Base-by-base conservation (phyloP, 2,888 invertebrate genomes). In the Melanophora roralis region DNA sequence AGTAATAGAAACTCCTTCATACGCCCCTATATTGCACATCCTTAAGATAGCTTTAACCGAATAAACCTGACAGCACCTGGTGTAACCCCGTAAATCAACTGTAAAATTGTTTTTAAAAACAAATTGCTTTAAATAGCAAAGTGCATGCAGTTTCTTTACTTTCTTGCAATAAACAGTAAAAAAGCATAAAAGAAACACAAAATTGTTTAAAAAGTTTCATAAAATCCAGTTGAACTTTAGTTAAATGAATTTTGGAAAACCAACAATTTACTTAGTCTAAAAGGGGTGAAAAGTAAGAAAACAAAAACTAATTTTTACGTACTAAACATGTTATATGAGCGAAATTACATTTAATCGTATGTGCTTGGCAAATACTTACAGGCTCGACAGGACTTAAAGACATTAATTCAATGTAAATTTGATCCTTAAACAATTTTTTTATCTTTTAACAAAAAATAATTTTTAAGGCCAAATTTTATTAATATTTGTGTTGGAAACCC, bases 31-130 rank as follows among this genome's bases (percentile, higher is more conserved):
- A 7, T 43, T 59, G n/a, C 21, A 60, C 51, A 23, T 45, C 59
- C 51, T 62, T 55, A 55, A 60, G 60, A 72, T 43, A 57, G 47
- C 12, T 64, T 32, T 40, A 53, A 2, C 69, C 45, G 53, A 40
- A 43, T 69, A 64, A 34, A 62, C 55, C 23, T 65, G 12, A 55
- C 53, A 40, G 40, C 59, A 57, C 53, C 69, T 74, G 57, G 8
- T 65, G 47, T 47, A 65, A 27, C 38, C 69, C 64, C 59, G 64
- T 74, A 74, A 79, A 69, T 79, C 74, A 79, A 75, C 60, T 60
- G 60, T 71, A 60, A 67, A 79, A 79, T 75, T 75, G 71, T 75
- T 75, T 71, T 65, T 59, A 64, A 67, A 65, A 71, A 67, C 65
- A 75, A 75, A 49, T 69, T 74, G 57, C 51, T 78, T 1, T 38